Evolutionary conservation across 2,888 invertebrate genomes (phyloP), one percentile per base, ranked within the genome.

Genomic region (Hydrotaea cyrtoneurina): DNA sequence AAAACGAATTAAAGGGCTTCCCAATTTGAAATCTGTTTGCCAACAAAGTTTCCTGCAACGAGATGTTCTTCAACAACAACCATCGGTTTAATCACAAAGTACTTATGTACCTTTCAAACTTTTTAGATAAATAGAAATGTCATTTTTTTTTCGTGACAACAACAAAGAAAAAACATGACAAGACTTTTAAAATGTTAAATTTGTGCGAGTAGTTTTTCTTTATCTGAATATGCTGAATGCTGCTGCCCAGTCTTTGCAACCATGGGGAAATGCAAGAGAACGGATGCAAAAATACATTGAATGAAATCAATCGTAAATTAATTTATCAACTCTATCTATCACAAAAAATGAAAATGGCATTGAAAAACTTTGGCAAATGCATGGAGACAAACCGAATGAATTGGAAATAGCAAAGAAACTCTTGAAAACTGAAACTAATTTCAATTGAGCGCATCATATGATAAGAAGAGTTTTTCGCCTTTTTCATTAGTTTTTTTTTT

Each of bases 241-340:
- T n/a, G n/a, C n/a, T n/a, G n/a, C n/a, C n/a, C n/a, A n/a, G 7
- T 50, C n/a, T 50, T 2, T 15, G 50, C 50, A 50, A 50, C 50
- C n/a, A 50, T 15, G 1, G n/a, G n/a, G 50, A 15, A 50, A 43
- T 10, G 7, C 43, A 10, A 43, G 10, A 10, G n/a, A 50, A 50
- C n/a, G 3, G 39, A 8, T 39, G 31, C 53, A 55, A 10, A 55
- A 55, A 55, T 5, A 55, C 10, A 11, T 59, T 36, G 17, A 64
- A 64, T 36, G 31, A 64, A 39, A 66, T 66, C 66, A 66, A 66
- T 19, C 39, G 43, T 66, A 66, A 66, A 66, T 66, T 66, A 66
- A 39, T 66, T 66, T 66, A 4, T 66, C 39, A 43, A 43, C 66
- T 66, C 43, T 66, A 11, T 1, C 62, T 36, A 2, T 43, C 13